phyloP scores from a whole-genome alignment of 1,140 invertebrate genomes.

The Drosophila azteca region DNA sequence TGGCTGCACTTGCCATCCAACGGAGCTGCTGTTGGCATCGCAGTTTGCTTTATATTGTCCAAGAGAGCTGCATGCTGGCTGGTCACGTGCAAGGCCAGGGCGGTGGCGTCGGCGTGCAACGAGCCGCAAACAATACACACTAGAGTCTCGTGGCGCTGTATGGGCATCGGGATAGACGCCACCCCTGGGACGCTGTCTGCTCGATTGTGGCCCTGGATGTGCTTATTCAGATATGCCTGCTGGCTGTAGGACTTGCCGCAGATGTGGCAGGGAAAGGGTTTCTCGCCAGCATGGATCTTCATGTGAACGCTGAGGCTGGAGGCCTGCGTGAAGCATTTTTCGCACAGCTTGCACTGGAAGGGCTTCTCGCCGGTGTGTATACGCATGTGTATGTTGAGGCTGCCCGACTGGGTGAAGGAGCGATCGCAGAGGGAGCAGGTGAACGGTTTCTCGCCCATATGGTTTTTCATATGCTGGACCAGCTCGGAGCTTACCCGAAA shows the following conservation, averaged over 20 bases:
- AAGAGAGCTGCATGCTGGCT: conserved; percentile 70
- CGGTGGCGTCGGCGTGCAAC: conserved; percentile 70
- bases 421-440: conserved; percentile 88
- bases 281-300: conserved; percentile 85
- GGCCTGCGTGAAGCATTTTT: conserved; percentile 86
- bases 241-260: conserved; percentile 83
- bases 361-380: conserved; percentile 86
- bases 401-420: conserved; percentile 88
- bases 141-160: conserved; percentile 59
- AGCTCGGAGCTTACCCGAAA: conserved; percentile 86
- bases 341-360: conserved; percentile 86
- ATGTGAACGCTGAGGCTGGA: conserved; percentile 87
- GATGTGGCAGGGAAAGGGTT: conserved; percentile 77
- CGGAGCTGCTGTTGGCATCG: conserved; percentile 1
- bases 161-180: background rate
- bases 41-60: conserved; percentile 63
- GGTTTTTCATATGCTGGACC: conserved; percentile 87
- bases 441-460: conserved; percentile 85
- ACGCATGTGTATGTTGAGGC: conserved; percentile 90
- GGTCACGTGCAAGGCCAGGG: conserved; percentile 72
- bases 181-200: background rate
- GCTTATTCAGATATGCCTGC: conserved; percentile 81
- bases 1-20: conserved; percentile 45
- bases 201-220: conserved; percentile 70
- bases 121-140: conserved; percentile 78